Conservation (phyloP, 2,113 vertebrate species). For the Felis catus region DNA sequence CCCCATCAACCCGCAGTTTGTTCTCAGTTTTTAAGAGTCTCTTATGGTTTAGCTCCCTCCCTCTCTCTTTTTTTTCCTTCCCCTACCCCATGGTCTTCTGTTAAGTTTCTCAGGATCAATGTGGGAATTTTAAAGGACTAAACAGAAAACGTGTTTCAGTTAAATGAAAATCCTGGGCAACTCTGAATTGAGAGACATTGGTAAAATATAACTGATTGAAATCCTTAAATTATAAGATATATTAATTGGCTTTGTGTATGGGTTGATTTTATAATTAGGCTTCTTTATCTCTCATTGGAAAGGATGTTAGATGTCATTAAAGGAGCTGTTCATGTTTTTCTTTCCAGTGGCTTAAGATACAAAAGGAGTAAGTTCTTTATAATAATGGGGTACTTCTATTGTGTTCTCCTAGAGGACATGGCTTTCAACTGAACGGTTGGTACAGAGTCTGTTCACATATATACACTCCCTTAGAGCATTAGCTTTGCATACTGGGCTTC, state of each 20-base stretch:
- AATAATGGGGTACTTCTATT: not conserved
- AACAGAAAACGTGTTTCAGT: constrained; percentile 34
- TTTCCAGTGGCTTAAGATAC: not conserved
- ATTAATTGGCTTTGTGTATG: not conserved
- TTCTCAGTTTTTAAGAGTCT: too few species aligned
- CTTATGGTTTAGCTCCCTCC: too few species aligned
- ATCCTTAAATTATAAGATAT: constrained; percentile 1
- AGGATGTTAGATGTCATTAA: constrained; percentile 36
- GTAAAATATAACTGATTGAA: constrained; percentile 6
- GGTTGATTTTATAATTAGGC: not conserved
- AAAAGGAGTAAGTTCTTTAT: not conserved
- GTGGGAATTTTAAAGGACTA: not conserved
- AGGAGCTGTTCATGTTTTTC: constrained; percentile 7
- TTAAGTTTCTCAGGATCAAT: not conserved
- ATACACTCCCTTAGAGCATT: not conserved
- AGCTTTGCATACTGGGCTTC: not conserved
- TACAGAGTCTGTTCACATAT: not conserved
- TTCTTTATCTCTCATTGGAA: constrained; percentile 38
- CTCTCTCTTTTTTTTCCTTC: too few species aligned
- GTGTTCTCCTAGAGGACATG: not conserved
- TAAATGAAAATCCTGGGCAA: not conserved
- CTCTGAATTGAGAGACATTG: constrained; percentile 11
- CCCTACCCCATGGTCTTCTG: too few species aligned
- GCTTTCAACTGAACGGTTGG: not conserved
- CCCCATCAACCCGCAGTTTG: too few species aligned